Base-by-base conservation (phyloP, 2,113 vertebrate genomes). In the Sander lucioperca region DNA sequence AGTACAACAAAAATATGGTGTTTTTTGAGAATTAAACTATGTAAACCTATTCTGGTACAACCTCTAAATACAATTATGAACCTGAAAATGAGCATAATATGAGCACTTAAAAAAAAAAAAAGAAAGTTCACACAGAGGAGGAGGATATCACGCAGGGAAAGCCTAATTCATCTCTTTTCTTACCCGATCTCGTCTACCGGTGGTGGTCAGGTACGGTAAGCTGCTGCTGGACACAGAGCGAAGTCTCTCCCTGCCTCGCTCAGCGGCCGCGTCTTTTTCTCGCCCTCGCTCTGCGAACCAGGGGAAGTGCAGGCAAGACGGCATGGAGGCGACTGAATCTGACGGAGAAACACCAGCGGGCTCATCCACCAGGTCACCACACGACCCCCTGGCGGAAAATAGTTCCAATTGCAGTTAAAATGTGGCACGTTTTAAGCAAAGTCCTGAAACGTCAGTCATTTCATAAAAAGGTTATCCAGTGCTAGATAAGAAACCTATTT, bases 291-390 rank as follows among this genome's bases (percentile, higher is more conserved):
- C 97, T 30, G 96, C 95, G 68, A 97, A 97, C 97, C 97, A 97
- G 84, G 96, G 95, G 74, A 98, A 97, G 53, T 96, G 96, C 94
- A 98, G 95, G 77, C 97, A 98, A 21, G 96, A 97, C 48, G 97
- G 96, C 83, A 95, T 94, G 51, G 97, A 96, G 53, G 95, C 95
- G 75, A 96, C 80, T 0, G 97, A 97, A 81, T 95, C 95, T 0
- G 97, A 95, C 3, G 96, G 95, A 77, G 96, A 97, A 0, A 95
- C 85, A 59, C 94, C 95, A 69, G 86, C 77, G 1, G 94, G 94
- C 47, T 95, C 94, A 7, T 95, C 95, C 78, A 95, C 72, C 69
- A 97, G 87, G 27, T 97, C 96, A 23, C 95, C 91, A 25, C 78
- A 89, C 0, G 97, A 97, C 16, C 94, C 95, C 82, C 96, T 97